These are phyloP conservation scores for Sapayoa aenigma DNA, from an alignment of 2,113 vertebrate genomes.

Conservation along the genomic window DNA sequence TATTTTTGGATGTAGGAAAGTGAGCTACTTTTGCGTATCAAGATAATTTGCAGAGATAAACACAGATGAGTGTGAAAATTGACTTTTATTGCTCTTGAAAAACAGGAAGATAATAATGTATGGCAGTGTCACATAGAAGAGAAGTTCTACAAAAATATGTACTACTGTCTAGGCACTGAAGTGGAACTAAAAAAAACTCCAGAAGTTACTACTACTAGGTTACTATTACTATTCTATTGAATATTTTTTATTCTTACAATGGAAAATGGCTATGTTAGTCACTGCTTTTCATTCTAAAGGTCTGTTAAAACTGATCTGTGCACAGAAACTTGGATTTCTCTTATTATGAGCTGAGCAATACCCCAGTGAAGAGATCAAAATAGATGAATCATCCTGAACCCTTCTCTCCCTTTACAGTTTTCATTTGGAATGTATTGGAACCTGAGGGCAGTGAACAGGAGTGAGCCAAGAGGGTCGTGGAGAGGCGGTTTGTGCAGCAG, in stretches of 20 bases:
- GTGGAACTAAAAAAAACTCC: not conserved
- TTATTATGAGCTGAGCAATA: not conserved
- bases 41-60: constrained; percentile 63
- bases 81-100: constrained; percentile 56
- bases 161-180: not conserved
- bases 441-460: too few relatives aligned
- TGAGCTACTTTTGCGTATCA: constrained; percentile 9
- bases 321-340: not conserved
- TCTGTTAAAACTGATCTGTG: not conserved
- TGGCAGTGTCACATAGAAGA: not conserved
- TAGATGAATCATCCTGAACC: not conserved
- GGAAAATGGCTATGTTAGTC: not conserved
- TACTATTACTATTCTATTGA: not conserved
- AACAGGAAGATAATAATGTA: constrained; percentile 23
- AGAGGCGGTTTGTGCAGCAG: too few relatives aligned
- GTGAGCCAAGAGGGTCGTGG: too few relatives aligned
- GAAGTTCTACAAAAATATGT: not conserved
- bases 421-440: not conserved
- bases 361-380: not conserved
- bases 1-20: constrained; percentile 68
- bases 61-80: constrained; percentile 61
- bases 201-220: not conserved
- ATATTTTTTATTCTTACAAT: not conserved
- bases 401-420: not conserved
- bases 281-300: not conserved